Base-by-base conservation (phyloP, 2,113 vertebrate species). In the Phasianus colchicus region DNA sequence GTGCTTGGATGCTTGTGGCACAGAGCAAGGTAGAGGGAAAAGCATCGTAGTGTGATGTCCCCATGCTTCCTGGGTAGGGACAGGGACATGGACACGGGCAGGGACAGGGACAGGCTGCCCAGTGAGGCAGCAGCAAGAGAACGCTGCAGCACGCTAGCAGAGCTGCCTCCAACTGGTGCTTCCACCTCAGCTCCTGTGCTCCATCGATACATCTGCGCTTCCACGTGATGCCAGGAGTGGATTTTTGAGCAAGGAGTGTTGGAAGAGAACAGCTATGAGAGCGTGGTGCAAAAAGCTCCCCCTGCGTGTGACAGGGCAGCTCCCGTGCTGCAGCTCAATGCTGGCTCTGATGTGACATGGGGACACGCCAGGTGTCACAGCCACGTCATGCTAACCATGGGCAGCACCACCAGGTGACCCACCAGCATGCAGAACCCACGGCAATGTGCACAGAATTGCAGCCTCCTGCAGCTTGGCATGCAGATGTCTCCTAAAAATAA, bases 11-110 rank as follows among this genome's bases (percentile, higher is more conserved):
- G 55, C 30, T n/a, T 19, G 10, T 11, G 3, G 47, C 60, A 27
- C 3, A 22, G 63, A 42, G 42, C 24, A 7, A 47, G 29, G 60
- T 75, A 84, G 93, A 58, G 20, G 57, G 55, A 2, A 2, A 54
- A 65, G 77, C 65, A 60, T 2, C 11, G 0, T n/a, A 8, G 32
- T 29, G 66, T 27, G 61, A 18, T 22, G 34, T 38, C 54, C 52
- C 21, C 24, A 13, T 0, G 0, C 81, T 48, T 36, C 45, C 40
- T 0, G 1, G 58, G 43, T 58, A 63, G 1, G 17, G 14, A 55
- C 16, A 54, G 13, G 52, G 14, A 54, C 52, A 29, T 8, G 1
- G 54, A 36, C 50, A 14, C 13, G 25, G 25, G 14, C 25, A 52
- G 48, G 0, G 57, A 40, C 50, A 61, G 1, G 17, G 50, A 52